A percentile compares a stretch with the other conserved stretches of the same genome.
Conservation (phyloP, 2,888 invertebrate genomes). For the Amiota mariae region DNA sequence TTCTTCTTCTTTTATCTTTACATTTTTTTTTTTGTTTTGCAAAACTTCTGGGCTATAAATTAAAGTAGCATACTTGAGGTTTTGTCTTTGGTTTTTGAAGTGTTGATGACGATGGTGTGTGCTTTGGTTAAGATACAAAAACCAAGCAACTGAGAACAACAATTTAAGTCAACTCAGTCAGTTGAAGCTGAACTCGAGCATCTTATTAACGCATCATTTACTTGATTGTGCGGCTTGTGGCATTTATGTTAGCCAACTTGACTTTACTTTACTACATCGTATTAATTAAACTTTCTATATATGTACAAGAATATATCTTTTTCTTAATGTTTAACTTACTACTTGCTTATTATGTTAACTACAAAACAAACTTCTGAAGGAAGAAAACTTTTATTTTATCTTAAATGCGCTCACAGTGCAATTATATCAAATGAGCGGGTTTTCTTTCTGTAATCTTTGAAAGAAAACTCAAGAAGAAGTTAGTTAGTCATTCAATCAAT, state of each 20-base stretch:
- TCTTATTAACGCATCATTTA: slow-evolving; percentile 62
- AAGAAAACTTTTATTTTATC: slow-evolving; percentile 13
- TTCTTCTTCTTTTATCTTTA: neutral
- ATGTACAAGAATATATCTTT: neutral
- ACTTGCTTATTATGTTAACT: neutral
- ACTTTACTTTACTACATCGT: slow-evolving; percentile 21
- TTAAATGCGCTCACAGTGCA: slow-evolving; percentile 32
- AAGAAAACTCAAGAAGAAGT: no score
- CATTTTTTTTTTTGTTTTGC: neutral
- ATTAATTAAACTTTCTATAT: slow-evolving; percentile 3
- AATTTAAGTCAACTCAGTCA: neutral
- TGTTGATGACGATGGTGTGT: neutral
- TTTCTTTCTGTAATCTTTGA: no score
- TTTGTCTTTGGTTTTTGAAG: neutral
- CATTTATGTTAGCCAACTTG: slow-evolving; percentile 18
- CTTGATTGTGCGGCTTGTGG: slow-evolving; percentile 49
- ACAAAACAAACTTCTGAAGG: neutral
- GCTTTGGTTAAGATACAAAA: neutral
- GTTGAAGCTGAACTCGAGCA: neutral
- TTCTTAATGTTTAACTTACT: neutral
- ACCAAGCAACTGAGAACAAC: neutral
- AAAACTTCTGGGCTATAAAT: neutral
- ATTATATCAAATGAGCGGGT: no score
- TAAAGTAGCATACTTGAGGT: neutral
- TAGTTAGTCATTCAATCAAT: no score